A percentile compares a stretch with the other conserved stretches of the same genome.
phyloP scores from a whole-genome alignment of 2,113 vertebrate species.

The Ameiurus melas region DNA sequence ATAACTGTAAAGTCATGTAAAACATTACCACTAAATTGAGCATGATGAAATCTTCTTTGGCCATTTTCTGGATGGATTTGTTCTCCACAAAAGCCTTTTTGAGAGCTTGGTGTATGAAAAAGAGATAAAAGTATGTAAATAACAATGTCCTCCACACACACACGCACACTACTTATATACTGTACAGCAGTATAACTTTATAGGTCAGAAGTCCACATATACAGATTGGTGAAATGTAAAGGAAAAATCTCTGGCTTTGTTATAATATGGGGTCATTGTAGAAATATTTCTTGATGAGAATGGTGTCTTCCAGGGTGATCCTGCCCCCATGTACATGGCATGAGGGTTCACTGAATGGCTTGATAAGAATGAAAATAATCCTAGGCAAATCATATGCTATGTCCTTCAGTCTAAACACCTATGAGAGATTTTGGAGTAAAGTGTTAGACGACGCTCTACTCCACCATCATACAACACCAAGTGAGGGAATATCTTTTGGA shows the following conservation, averaged over 20 bases:
- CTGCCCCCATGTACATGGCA: background rate
- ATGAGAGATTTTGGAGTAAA: background rate
- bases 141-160: background rate
- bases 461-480: background rate
- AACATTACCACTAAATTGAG: conserved; percentile 81
- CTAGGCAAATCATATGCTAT: background rate
- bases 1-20: background rate
- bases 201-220: background rate
- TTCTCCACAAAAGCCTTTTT: conserved; percentile 81
- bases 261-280: background rate
- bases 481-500: background rate
- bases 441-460: background rate
- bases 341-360: background rate
- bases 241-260: background rate
- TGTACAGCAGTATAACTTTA: background rate
- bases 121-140: background rate
- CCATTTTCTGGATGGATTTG: conserved; percentile 81
- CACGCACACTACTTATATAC: background rate
- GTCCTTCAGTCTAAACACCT: background rate
- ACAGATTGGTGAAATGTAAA: background rate
- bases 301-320: background rate
- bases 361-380: background rate
- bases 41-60: conserved; percentile 85
- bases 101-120: conserved; percentile 68
- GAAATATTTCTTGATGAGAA: background rate